phyloP scores from a whole-genome alignment of 1,140 invertebrate species.

The Magallana ariakensis region DNA sequence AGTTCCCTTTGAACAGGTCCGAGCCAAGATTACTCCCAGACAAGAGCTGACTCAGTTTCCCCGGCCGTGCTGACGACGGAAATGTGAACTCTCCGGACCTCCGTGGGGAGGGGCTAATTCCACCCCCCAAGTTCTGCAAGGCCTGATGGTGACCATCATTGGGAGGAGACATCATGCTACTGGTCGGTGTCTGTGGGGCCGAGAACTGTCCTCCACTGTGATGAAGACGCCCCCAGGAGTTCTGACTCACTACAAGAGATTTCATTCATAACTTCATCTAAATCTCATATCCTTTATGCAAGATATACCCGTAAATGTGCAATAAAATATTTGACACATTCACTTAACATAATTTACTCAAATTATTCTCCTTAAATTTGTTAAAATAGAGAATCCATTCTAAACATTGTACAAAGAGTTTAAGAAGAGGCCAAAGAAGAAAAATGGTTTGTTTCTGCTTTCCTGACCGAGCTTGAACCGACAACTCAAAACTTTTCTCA shows the following conservation, averaged over 20 bases:
- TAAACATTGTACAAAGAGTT: too few species aligned
- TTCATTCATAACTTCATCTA: too few species aligned
- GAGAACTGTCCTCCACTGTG: slow-evolving; percentile 40
- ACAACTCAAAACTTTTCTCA: too few species aligned
- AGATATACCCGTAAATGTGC: too few species aligned
- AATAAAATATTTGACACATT: too few species aligned
- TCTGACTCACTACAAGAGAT: slow-evolving; percentile 38
- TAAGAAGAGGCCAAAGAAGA: too few species aligned
- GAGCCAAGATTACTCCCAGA: not conserved
- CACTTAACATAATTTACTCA: too few species aligned
- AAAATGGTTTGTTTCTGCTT: too few species aligned
- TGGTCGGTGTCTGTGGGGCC: slow-evolving; percentile 41
- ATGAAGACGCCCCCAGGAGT: slow-evolving; percentile 51
- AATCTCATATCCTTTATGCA: too few species aligned
- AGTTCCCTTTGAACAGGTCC: not conserved
- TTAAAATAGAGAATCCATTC: too few species aligned
- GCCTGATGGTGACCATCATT: slow-evolving; percentile 57
- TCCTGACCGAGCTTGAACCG: too few species aligned
- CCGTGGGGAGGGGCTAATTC: not conserved
- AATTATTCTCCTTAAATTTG: too few species aligned
- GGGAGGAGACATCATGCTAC: slow-evolving; percentile 47
- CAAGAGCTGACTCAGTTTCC: slow-evolving; percentile 70
- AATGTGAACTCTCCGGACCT: slow-evolving; percentile 37
- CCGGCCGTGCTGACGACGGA: slow-evolving; percentile 50
- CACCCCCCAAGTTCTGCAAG: slow-evolving; percentile 52